Conservation (phyloP, 2,888 invertebrate species). For the Epirrhoe tristata region DNA sequence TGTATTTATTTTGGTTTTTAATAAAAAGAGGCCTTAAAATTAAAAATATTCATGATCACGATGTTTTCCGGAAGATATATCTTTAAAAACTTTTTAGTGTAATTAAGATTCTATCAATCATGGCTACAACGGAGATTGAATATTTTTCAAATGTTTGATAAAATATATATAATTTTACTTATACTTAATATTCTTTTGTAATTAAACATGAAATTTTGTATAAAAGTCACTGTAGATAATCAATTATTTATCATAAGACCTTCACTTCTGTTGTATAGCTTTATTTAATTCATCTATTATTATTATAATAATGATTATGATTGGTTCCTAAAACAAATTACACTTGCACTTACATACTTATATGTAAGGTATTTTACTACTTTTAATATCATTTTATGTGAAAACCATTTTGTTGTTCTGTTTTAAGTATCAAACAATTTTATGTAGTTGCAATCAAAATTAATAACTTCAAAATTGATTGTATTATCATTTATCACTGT, state of each 20-base stretch:
- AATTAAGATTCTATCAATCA: neutral
- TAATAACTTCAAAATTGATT: neutral
- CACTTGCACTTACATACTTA: slow-evolving; percentile 15
- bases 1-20: too few relatives aligned
- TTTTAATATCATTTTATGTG: neutral
- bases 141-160: neutral
- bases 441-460: neutral
- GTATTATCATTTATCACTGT: slow-evolving; percentile 1
- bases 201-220: slow-evolving; percentile 14
- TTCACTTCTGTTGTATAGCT: slow-evolving; percentile 61
- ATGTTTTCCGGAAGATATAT: too few relatives aligned
- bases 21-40: too few relatives aligned
- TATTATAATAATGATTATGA: slow-evolving; percentile 41
- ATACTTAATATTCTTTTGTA: neutral
- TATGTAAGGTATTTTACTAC: slow-evolving; percentile 8
- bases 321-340: slow-evolving; percentile 56
- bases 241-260: slow-evolving; percentile 44
- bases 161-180: slow-evolving; percentile 1
- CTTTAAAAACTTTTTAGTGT: too few relatives aligned
- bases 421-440: slow-evolving; percentile 32
- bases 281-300: slow-evolving; percentile 53
- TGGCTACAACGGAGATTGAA: neutral
- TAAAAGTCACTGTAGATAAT: slow-evolving; percentile 39
- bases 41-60: too few relatives aligned
- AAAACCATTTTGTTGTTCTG: slow-evolving; percentile 33